Base-by-base conservation (phyloP, 2,113 vertebrate genomes). In the Aplodontia rufa region DNA sequence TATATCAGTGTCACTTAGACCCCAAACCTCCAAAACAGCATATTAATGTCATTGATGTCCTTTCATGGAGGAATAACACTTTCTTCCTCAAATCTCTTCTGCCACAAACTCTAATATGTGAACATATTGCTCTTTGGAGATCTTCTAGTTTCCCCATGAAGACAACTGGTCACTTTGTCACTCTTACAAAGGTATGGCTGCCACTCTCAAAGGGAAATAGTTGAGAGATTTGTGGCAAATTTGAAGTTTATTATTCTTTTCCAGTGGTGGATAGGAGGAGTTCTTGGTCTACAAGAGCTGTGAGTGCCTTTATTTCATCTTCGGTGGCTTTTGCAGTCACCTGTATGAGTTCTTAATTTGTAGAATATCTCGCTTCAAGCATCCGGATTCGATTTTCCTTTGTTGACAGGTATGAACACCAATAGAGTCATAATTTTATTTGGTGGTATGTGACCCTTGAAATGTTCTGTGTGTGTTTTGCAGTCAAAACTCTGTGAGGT, bases 381-480 rank as follows among this genome's bases (percentile, higher is more conserved):
- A 37, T 5, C 30, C 64, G 35, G 0, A 49, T 90, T 74, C 90
- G 79, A 35, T 83, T 95, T 95, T 82, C 6, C 26, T 94, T 64
- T 68, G 7, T 68, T 92, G 51, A 97, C 90, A 47, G 45, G 7
- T 76, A 74, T 17, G 11, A 97, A 40, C 30, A 71, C 17, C 9
- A 26, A n/a, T 79, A 68, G 24, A 93, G 76, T 12, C 1, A 74
- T 47, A 6, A 55, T 95, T 97, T 96, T 47, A 76, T 82, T 84
- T 81, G 87, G 32, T 90, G 75, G 30, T 17, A 84, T 40, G 53
- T 94, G 97, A 97, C 86, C 4, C 14, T 76, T 78, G 49, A 49
- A 94, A 55, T 12, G 55, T 11, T 95, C n/a, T 97, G 64, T 83
- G 7, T 84, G 69, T 74, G 35, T 87, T 96, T 92, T 94, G 32